Evolutionary conservation across 2,797 vertebrate genomes (phyloP), one percentile per base, ranked within the genome.

Genomic region (Gambusia yucatana): DNA sequence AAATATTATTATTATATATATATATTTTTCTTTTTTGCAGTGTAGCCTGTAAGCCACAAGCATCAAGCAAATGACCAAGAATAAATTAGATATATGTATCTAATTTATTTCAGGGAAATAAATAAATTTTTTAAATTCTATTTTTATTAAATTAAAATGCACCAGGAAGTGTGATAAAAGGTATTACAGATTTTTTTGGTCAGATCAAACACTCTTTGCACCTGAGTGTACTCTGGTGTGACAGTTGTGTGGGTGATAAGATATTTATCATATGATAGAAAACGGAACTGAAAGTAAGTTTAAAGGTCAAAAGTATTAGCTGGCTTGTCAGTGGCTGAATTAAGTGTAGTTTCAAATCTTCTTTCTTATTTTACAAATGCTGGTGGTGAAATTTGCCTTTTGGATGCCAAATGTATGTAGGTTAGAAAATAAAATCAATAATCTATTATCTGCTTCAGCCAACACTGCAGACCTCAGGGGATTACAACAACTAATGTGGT

Each of bases 281-380:
- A 70, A 44, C 41, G 44, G 67, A 70, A 70, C n/a, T 70, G 41
- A 70, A 70, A 70, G 25, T 13, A 28, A 43, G 9, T 70, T 70
- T 70, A 16, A 70, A 70, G 43, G 67, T 0, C 67, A 70, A 5
- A 70, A 70, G 44, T 44, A 70, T 70, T 5, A 70, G 2, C 11
- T 10, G 63, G 6, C 1, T 6, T 70, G 13, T 44, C 25, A 1
- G 67, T 25, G 22, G 4, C 20, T 43, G 41, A 14, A n/a, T 70
- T 14, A 70, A n/a, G 10, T 16, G 25, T 43, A 28, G 67, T 44
- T 70, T 70, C 39, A 43, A 43, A n/a, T 65, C 33, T 13, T 5
- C 65, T 43, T 67, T 69, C 6, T 70, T 44, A 14, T 69, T 69
- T 41, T 43, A 67, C 41, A 11, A 25, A 43, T 69, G 10, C 22